Conservation (phyloP, 2,797 vertebrate genomes). For the Anguilla pacifica region DNA sequence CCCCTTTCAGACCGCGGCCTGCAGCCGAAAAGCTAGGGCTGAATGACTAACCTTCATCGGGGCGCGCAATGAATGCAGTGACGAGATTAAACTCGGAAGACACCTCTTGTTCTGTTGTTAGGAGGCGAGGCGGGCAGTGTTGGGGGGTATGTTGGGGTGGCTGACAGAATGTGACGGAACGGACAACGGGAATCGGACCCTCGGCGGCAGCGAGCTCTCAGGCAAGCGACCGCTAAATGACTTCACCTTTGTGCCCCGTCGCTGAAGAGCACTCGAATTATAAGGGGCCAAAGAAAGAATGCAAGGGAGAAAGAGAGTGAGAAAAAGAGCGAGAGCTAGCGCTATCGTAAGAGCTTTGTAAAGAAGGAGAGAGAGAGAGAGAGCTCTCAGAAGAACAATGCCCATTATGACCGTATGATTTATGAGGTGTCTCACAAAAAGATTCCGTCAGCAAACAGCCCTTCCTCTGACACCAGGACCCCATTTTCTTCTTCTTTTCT, state of each 20-base stretch:
- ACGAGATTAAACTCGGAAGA: not conserved
- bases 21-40: not conserved
- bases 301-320: slow-evolving; percentile 43
- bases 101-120: not conserved
- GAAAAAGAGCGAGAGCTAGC: slow-evolving; percentile 34
- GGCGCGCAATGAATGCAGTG: slow-evolving; percentile 30
- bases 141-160: slow-evolving; percentile 20
- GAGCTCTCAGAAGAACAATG: slow-evolving; percentile 68
- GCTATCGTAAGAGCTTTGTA: slow-evolving; percentile 28
- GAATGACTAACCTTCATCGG: slow-evolving; percentile 37
- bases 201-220: slow-evolving; percentile 21
- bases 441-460: slow-evolving; percentile 75
- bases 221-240: not conserved
- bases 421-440: slow-evolving; percentile 77
- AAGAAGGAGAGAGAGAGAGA: not conserved
- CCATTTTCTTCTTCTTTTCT: slow-evolving; percentile 62
- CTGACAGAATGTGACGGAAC: slow-evolving; percentile 34
- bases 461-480: slow-evolving; percentile 67
- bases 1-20: not conserved
- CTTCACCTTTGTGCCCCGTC: not conserved
- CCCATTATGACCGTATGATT: slow-evolving; percentile 77
- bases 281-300: not conserved
- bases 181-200: slow-evolving; percentile 26
- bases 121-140: not conserved
- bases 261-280: slow-evolving; percentile 12